Base-by-base conservation (phyloP, 23 tunicate species). In the Corella eumyota region DNA sequence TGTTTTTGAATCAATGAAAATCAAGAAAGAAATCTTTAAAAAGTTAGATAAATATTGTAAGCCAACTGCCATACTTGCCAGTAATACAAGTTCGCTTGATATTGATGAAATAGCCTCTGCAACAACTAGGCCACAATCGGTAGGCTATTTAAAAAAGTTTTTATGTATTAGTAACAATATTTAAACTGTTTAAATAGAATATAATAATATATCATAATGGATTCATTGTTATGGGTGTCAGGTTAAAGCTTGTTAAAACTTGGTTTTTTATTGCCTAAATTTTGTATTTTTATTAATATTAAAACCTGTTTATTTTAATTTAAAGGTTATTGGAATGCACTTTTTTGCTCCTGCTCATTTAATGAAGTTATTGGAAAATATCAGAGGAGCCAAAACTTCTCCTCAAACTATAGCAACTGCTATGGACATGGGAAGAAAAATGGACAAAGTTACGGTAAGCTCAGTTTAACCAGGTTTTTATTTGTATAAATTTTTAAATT, bases 311-410 rank as follows among this genome's bases (percentile, higher is more conserved):
- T 19, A 60, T 7, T 4, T 24, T 60, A 19, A 37, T 32, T 30
- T 22, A 2, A 34, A 77, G 85, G 85, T 77, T 0, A 78, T 65
- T 0, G 96, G 96, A 11, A 88, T 88, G 96, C 96, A 88, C 34
- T 88, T 88, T 40, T 88, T 88, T 67, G 96, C 96, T 15, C 96
- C 96, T 7, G 88, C 96, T 35, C 86, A 88, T 54, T 35, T 74
- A 22, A 88, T 88, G 96, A 59, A 58, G 50, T 62, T 88, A 47
- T 30, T 88, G 71, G 96, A 88, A 38, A 88, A 88, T 68, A 73
- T 88, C 33, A 25, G 45, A 2, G 90, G 81, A 0, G 25, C 50
- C 25, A 55, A 55, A 27, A 61, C 90, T 4, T 88, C 96, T 1
- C 64, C 76, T 6, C 68, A 73, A 28, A 73, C 87, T 22, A 30